phyloP scores from a whole-genome alignment of 1,140 invertebrate genomes.

The Zaprionus gabonicus region DNA sequence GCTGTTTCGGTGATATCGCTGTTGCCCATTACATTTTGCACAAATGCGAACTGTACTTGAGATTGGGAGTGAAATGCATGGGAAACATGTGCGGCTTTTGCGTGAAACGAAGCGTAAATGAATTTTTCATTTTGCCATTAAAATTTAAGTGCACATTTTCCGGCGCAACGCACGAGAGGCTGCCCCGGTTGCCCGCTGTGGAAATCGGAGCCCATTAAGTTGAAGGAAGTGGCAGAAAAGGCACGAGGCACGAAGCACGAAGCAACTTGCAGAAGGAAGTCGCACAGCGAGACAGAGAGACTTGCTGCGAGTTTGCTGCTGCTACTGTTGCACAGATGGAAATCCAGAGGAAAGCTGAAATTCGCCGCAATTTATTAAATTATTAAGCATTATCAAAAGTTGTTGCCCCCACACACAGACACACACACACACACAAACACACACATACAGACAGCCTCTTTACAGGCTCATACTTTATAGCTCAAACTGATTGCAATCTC shows the following conservation, averaged over 20 bases:
- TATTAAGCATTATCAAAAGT: constrained; percentile 36
- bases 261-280: constrained; percentile 14
- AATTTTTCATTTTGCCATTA: constrained; percentile 83
- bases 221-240: constrained; percentile 42
- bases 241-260: neutral
- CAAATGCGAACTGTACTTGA: constrained; percentile 28
- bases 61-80: constrained; percentile 47
- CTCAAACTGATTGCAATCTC: neutral
- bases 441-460: neutral
- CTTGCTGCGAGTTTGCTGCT: neutral
- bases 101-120: constrained; percentile 79
- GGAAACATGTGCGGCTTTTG: constrained; percentile 73
- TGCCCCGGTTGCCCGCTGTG: constrained; percentile 33
- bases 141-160: constrained; percentile 83
- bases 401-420: neutral
- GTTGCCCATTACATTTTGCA: constrained; percentile 12
- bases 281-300: too few species aligned
- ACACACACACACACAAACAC: neutral
- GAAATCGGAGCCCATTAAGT: constrained; percentile 54
- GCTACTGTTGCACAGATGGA: constrained; percentile 8
- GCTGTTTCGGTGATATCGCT: neutral
- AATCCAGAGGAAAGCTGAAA: constrained; percentile 10
- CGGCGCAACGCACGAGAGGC: constrained; percentile 73
- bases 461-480: neutral
- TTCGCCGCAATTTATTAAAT: constrained; percentile 37